Conservation (phyloP, 2,888 invertebrate species). For the Lamellibrachia satsuma region DNA sequence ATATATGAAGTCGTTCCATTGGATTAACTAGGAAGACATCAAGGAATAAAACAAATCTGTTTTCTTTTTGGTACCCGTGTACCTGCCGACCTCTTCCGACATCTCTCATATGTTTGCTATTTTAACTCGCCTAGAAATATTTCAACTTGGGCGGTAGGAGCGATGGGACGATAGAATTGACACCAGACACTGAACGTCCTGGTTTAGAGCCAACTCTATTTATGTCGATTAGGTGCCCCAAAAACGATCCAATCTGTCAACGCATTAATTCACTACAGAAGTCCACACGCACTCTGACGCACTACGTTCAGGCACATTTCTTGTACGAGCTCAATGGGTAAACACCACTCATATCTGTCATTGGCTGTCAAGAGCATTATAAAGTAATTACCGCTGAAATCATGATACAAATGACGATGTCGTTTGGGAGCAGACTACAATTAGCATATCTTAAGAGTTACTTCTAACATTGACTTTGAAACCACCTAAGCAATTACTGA, state of each 20-base stretch:
- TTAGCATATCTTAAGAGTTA: too few species aligned
- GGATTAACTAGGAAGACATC: too few species aligned
- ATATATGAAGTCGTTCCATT: too few species aligned
- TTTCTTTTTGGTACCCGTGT: background rate
- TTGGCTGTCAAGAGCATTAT: too few species aligned
- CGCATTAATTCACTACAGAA: background rate
- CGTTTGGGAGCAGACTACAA: background rate
- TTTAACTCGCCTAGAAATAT: background rate
- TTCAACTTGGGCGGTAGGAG: background rate
- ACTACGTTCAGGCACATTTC: too few species aligned
- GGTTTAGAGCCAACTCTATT: background rate
- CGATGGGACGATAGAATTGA: background rate
- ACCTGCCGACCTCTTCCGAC: background rate
- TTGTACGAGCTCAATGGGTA: background rate
- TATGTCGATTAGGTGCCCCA: background rate
- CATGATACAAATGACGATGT: background rate
- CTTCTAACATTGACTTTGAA: background rate
- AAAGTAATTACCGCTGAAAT: background rate
- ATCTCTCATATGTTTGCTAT: background rate
- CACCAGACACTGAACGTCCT: background rate
- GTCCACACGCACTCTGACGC: background rate
- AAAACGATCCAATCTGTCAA: background rate
- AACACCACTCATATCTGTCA: background rate
- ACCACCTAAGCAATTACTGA: background rate
- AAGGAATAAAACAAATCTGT: background rate